Base-by-base conservation (phyloP, 2,113 vertebrate species). In the Coturnix japonica region DNA sequence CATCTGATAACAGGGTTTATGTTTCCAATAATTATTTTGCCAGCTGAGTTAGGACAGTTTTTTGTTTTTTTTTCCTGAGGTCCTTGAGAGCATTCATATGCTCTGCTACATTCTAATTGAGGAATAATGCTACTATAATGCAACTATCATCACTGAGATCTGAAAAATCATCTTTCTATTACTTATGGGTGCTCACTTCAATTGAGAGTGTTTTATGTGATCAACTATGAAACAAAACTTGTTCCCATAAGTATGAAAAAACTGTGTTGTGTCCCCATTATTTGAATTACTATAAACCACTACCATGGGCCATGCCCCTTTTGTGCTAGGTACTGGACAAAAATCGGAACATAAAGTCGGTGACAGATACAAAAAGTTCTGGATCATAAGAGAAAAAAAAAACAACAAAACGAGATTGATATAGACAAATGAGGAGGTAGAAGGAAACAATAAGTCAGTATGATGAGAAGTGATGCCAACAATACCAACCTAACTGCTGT, bases 151-250 rank as follows among this genome's bases (percentile, higher is more conserved):
- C 47, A 64, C 33, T 39, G 46, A 77, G 65, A 63, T 39, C 85
- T 64, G 64, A 74, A 86, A 77, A 78, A 63, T 81, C 81, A 4
- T 66, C 22, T 16, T 89, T 87, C 71, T 57, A 33, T 95, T 49
- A 75, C 13, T 35, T 31, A 13, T 28, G 90, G 23, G 66, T 83
- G 61, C 43, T 87, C 18, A 72, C 70, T 37, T 85, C 71, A 41
- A 59, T 31, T 39, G 14, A 82, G 72, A 85, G 18, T 69, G 57
- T 65, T 41, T 85, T 30, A 37, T 82, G 73, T 91, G 88, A 83
- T 81, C 49, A 66, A 41, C 54, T 77, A 46, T 54, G 83, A 95
- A 94, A 92, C 60, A 96, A 91, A 87, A 69, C 33, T 70, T 53
- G 11, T 49, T 93, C 28, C 91, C 76, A 61, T 33, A 65, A 28